Evolutionary conservation across 2,113 vertebrate species (phyloP).

Genomic region (Martes martes): DNA sequence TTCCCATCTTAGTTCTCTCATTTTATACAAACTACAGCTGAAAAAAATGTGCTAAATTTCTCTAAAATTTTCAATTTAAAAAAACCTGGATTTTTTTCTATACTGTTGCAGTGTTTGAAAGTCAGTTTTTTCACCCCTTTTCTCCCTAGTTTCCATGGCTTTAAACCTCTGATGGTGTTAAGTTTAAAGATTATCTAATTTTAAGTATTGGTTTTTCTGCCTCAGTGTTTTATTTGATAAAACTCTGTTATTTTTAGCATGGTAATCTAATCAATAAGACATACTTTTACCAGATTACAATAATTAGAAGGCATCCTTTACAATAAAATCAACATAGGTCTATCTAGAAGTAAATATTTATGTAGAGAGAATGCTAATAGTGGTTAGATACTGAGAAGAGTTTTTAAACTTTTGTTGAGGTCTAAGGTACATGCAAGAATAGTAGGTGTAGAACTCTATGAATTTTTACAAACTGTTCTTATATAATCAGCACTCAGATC

Average conservation of each 20-base stretch:
- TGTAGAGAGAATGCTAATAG: not conserved
- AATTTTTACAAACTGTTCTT: not conserved
- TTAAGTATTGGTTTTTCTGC: not conserved
- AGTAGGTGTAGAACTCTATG: not conserved
- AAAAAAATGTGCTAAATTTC: not conserved
- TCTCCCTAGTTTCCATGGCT: not conserved
- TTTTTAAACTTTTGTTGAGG: not conserved
- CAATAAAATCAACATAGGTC: not conserved
- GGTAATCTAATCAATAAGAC: constrained; percentile 8
- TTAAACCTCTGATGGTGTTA: not conserved
- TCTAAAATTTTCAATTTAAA: not conserved
- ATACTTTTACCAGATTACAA: constrained; percentile 1
- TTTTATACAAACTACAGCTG: constrained; percentile 9
- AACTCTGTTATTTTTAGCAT: constrained; percentile 9
- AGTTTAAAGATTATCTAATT: not conserved
- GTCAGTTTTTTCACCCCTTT: not conserved
- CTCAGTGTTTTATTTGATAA: constrained; percentile 40
- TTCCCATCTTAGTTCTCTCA: not conserved
- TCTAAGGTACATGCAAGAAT: not conserved
- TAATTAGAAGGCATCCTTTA: constrained; percentile 39
- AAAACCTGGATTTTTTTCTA: not conserved
- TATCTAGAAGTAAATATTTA: not conserved
- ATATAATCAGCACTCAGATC: not conserved
- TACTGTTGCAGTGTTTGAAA: not conserved
- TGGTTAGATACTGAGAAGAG: not conserved